Conservation (phyloP, 2,888 invertebrate genomes). For the Torymus tubicola region DNA sequence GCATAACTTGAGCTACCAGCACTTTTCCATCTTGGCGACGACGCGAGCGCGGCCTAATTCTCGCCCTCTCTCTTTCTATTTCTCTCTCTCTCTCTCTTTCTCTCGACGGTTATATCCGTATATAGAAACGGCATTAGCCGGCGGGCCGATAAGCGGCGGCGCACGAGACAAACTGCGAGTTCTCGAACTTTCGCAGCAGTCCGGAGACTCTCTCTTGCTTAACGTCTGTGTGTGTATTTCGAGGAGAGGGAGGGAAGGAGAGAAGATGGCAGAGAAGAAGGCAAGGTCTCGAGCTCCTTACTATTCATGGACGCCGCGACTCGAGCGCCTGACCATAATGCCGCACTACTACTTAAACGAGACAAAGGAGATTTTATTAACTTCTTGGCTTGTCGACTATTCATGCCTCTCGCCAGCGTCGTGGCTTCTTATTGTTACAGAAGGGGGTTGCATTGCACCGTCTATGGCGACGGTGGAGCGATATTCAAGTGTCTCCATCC, state of each 20-base stretch:
- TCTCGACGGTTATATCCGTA: slow-evolving; percentile 6
- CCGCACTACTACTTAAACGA: slow-evolving; percentile 19
- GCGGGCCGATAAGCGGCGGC: slow-evolving; percentile 7
- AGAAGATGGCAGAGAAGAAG: no score
- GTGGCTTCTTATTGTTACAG: neutral
- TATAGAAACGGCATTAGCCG: neutral
- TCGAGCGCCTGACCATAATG: slow-evolving; percentile 9
- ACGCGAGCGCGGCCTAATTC: neutral
- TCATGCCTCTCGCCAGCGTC: slow-evolving; percentile 6
- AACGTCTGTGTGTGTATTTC: no score
- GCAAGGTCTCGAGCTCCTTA: neutral
- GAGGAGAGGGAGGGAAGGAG: no score
- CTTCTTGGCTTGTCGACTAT: slow-evolving; percentile 26
- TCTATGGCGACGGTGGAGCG: no score
- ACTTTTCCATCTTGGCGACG: slow-evolving; percentile 18
- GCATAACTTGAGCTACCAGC: slow-evolving; percentile 60
- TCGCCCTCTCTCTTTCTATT: neutral
- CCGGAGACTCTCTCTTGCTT: neutral
- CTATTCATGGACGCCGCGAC: slow-evolving; percentile 15
- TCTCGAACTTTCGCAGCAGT: slow-evolving; percentile 7
- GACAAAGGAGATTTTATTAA: slow-evolving; percentile 30
- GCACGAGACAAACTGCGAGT: neutral
- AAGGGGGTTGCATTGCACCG: neutral
- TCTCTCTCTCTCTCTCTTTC: slow-evolving; percentile 12
- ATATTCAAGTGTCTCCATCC: no score